phyloP scores from a whole-genome alignment of 2,797 vertebrate genomes.

The Lemur catta region DNA sequence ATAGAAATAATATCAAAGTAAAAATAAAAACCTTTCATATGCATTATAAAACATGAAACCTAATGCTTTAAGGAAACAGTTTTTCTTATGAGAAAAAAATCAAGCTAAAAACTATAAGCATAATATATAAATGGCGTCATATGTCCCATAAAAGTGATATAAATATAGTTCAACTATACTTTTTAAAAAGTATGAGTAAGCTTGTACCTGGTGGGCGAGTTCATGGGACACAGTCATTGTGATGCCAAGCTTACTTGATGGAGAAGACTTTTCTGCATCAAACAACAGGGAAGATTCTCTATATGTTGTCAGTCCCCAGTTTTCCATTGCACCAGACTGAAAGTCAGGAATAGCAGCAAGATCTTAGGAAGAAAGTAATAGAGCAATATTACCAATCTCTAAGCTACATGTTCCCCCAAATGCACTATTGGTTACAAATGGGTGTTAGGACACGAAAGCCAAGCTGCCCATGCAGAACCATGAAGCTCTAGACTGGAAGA shows the following conservation, averaged over 20 bases:
- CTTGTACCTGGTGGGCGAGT: constrained; percentile 92
- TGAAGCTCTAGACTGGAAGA: not conserved
- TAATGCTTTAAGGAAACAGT: not conserved
- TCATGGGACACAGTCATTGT: constrained; percentile 92
- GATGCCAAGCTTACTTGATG: constrained; percentile 89
- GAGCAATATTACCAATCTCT: not conserved
- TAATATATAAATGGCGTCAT: not conserved
- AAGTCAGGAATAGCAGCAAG: constrained; percentile 95
- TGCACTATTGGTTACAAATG: not conserved
- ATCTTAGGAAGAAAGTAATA: constrained; percentile 82
- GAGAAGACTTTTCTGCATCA: constrained; percentile 89
- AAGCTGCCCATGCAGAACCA: not conserved
- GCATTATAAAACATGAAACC: not conserved
- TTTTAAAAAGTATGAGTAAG: not conserved
- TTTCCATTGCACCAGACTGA: constrained; percentile 95
- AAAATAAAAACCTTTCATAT: not conserved
- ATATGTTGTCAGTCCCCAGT: constrained; percentile 96
- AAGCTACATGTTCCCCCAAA: not conserved
- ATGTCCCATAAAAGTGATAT: not conserved
- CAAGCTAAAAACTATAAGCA: not conserved
- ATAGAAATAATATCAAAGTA: not conserved
- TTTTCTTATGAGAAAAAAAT: not conserved
- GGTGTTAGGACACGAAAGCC: not conserved
- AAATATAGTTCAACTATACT: not conserved
- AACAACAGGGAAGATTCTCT: constrained; percentile 90